A percentile compares a stretch with the other conserved stretches of the same genome.
These are phyloP conservation scores for Silurus lanzhouensis DNA, from an alignment of 2,797 vertebrate genomes.

Conservation along the genomic window DNA sequence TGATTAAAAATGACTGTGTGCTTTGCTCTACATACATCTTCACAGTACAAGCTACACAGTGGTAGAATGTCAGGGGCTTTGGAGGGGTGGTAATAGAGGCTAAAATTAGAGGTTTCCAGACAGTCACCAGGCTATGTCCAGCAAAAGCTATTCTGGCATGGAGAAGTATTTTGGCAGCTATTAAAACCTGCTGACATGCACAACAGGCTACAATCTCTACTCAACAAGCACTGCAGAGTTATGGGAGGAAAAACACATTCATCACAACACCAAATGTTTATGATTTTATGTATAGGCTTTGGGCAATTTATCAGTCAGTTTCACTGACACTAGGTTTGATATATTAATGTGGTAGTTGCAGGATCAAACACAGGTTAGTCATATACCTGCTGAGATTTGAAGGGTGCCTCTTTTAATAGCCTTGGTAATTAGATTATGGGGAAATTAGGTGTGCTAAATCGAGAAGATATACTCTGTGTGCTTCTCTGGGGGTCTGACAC, in stretches of 20 bases:
- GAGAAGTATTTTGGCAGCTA: conserved; percentile 25
- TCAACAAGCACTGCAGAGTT: not conserved
- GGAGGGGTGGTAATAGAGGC: conserved; percentile 22
- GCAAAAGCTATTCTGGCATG: conserved; percentile 34
- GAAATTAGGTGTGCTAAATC: not conserved
- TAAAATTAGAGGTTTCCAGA: conserved; percentile 37
- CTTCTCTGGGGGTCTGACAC: not conserved
- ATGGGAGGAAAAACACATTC: not conserved
- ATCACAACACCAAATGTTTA: not conserved
- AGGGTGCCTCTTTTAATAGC: not conserved
- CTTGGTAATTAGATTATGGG: conserved; percentile 13
- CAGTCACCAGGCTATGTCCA: conserved; percentile 23
- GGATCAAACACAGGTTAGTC: not conserved
- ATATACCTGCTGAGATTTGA: not conserved
- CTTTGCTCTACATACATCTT: not conserved
- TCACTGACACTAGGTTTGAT: not conserved
- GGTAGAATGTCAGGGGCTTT: conserved; percentile 20
- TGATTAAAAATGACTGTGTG: not conserved
- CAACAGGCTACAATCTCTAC: not conserved
- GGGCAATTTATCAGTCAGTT: not conserved
- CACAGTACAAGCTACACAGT: conserved; percentile 23
- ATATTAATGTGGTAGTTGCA: not conserved
- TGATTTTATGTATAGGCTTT: not conserved
- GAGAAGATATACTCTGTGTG: not conserved
- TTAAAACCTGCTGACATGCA: conserved; percentile 24